phyloP scores from a whole-genome alignment of 1,140 invertebrate genomes.

The Carposina sasakii region DNA sequence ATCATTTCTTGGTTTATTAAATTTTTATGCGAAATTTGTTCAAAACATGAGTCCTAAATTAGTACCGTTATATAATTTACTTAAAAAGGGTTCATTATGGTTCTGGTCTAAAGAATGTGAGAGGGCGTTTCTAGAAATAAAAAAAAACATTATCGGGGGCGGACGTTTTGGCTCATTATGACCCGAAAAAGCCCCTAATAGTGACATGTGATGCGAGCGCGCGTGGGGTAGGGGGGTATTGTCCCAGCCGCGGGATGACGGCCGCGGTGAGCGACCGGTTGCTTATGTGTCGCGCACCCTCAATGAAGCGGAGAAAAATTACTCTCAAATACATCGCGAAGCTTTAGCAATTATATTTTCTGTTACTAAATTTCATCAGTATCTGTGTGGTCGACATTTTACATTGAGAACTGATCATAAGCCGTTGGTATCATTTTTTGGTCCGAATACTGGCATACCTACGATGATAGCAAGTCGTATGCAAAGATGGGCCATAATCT shows the following conservation, averaged over 20 bases:
- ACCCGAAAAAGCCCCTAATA: not conserved
- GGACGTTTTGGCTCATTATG: not conserved
- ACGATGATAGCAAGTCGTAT: not conserved
- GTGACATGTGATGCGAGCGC: not conserved
- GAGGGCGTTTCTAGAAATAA: not conserved
- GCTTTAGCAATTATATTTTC: not conserved
- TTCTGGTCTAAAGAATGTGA: not conserved
- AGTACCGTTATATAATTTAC: not conserved
- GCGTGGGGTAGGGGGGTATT: not conserved
- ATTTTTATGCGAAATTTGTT: not conserved
- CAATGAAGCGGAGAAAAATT: conserved; percentile 47
- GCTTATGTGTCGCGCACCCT: conserved; percentile 24
- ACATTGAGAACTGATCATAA: not conserved
- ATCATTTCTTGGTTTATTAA: not conserved
- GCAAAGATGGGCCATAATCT: not conserved
- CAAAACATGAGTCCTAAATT: not conserved
- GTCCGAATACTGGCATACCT: conserved; percentile 22
- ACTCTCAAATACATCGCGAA: conserved; percentile 27
- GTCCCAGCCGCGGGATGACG: conserved; percentile 3
- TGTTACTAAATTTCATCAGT: not conserved
- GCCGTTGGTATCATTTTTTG: not conserved
- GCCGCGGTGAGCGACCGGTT: not conserved
- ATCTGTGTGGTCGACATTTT: not conserved
- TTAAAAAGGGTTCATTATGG: not conserved
- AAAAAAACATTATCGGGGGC: not conserved